Conservation (phyloP, 1,140 invertebrate species). For the Temnothorax nylanderi region DNA sequence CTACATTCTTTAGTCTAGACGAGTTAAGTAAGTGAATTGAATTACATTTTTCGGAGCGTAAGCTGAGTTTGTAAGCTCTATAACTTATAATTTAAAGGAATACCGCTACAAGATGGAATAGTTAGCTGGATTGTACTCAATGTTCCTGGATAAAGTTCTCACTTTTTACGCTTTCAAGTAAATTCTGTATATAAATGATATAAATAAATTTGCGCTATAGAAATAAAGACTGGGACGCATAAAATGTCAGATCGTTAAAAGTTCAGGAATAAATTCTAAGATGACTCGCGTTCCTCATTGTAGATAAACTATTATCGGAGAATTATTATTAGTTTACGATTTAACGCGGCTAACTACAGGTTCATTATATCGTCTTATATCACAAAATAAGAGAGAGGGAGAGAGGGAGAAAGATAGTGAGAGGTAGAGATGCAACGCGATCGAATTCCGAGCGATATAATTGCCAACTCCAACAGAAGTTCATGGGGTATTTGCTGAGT, state of each 20-base stretch:
- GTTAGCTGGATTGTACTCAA: conserved; percentile 21
- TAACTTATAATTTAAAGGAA: conserved; percentile 46
- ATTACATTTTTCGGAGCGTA: conserved; percentile 40
- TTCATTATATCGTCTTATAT: conserved; percentile 8
- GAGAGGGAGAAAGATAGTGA: not conserved
- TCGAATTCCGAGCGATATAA: conserved; percentile 59
- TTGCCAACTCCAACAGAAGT: conserved; percentile 67
- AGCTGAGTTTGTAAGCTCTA: conserved; percentile 17
- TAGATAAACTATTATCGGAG: not conserved
- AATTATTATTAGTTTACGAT: conserved; percentile 48
- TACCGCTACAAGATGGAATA: conserved; percentile 11
- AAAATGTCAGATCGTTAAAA: not conserved
- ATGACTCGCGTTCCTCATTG: not conserved
- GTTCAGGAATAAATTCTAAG: not conserved
- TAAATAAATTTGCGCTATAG: conserved; percentile 12
- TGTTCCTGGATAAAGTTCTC: not conserved
- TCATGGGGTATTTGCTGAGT: conserved; percentile 39
- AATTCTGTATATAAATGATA: conserved; percentile 7
- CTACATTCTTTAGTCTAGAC: conserved; percentile 34
- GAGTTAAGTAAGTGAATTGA: conserved; percentile 41
- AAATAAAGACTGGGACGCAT: not conserved
- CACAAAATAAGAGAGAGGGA: not conserved
- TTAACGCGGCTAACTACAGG: not conserved
- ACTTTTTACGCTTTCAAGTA: conserved; percentile 13
- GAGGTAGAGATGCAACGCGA: not conserved